Evolutionary conservation across 1,140 invertebrate species (phyloP), one percentile per base, ranked within the genome.

Genomic region (Andrena cerasifolii): DNA sequence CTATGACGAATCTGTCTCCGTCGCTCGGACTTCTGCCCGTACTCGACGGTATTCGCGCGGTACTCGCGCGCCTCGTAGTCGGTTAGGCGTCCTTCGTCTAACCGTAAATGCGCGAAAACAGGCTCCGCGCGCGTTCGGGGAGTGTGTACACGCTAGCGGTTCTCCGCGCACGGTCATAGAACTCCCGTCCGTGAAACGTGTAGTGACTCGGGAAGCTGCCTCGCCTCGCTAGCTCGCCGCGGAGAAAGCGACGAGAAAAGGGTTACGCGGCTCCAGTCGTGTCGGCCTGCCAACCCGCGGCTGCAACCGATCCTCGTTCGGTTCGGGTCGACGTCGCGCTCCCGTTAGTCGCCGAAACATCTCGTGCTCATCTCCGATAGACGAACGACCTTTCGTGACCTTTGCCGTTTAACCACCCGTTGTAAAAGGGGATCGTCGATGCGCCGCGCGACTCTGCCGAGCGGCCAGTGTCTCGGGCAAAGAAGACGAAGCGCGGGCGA

Each of bases 301-400:
- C 40, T 51, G 45, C 45, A 28, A 24, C 47, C 79, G 43, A 45
- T n/a, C 36, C 18, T 26, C 31, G 40, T 28, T 26, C 58, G 16
- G 28, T 54, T 6, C 26, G 28, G 24, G 68, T 21, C 7, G 14
- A 2, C 26, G n/a, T 16, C 28, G 36, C 14, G n/a, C 7, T 2
- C 16, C n/a, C 18, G 5, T n/a, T n/a, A n/a, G n/a, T n/a, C 24
- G 14, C 45, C 12, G 10, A 43, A 33, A 45, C 2, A n/a, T n/a
- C n/a, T n/a, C n/a, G 0, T 3, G 7, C 16, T 31, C 1, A 16
- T 26, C 3, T 6, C 28, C 21, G 45, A 40, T 31, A n/a, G 65
- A 76, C 36, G 12, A 36, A 56, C 72, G 70, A 85, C 63, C 80
- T 86, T 86, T 80, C 43, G 26, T 65, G 83, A 86, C 83, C 76